Evolutionary conservation across 2,797 vertebrate species (phyloP).

Genomic region (Mycteria americana): DNA sequence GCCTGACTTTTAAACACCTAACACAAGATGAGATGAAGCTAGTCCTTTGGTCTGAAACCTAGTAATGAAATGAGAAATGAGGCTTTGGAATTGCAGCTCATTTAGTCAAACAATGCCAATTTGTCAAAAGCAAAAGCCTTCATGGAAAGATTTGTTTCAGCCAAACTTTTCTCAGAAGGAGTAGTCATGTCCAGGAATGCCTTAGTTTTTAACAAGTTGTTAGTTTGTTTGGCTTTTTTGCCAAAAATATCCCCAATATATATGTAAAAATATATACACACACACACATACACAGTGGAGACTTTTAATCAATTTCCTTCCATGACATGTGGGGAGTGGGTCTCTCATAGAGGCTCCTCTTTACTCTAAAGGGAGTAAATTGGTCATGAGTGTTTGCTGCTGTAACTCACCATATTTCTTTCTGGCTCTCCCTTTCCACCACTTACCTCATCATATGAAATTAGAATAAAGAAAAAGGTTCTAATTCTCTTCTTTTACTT

Average conservation of each 20-base stretch:
- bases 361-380: neutral
- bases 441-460: neutral
- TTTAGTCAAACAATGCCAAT: neutral
- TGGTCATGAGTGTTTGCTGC: neutral
- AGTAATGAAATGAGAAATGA: neutral
- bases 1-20: neutral
- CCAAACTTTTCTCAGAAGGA: neutral
- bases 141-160: neutral
- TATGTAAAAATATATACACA: too few species aligned
- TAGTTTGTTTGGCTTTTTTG: neutral
- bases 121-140: neutral
- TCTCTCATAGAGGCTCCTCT: neutral
- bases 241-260: neutral
- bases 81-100: neutral
- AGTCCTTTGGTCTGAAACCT: neutral
- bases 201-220: neutral
- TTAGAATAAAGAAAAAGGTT: neutral
- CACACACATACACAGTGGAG: neutral
- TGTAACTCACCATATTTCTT: neutral
- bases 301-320: neutral
- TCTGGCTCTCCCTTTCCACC: neutral
- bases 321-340: neutral
- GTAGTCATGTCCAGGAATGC: neutral
- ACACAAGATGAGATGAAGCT: neutral
- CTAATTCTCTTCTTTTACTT: neutral